Percentiles rank a stretch among this genome's conserved stretches.
Conservation (phyloP, 1,140 invertebrate species). For the Triops longicaudatus region DNA sequence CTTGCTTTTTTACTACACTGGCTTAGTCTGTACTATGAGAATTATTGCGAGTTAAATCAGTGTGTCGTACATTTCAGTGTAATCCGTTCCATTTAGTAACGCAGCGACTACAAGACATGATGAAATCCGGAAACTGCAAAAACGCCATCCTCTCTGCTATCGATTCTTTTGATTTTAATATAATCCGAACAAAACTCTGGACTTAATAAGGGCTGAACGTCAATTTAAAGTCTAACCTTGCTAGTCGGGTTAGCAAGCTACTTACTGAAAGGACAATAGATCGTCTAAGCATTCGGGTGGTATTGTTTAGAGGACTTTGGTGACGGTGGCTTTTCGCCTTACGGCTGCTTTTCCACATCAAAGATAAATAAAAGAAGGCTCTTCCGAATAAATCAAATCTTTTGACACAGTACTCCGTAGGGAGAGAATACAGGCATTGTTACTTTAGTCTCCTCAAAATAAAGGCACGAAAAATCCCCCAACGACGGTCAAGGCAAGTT, state of each 20-base stretch:
- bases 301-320: neutral
- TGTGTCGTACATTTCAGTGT: too few species aligned
- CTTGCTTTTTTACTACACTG: too few species aligned
- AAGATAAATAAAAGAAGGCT: neutral
- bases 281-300: neutral
- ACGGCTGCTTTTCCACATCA: neutral
- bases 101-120: too few species aligned
- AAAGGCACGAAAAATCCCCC: neutral
- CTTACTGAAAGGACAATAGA: neutral
- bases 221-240: too few species aligned
- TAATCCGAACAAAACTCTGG: too few species aligned
- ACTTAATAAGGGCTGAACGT: too few species aligned
- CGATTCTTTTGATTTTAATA: too few species aligned
- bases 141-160: too few species aligned
- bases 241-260: neutral
- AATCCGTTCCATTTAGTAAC: too few species aligned
- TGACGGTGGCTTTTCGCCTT: neutral
- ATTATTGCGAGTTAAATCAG: too few species aligned
- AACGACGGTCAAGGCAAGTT: neutral
- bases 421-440: conserved; percentile 8
- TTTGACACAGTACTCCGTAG: neutral
- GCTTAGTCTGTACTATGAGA: too few species aligned
- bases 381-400: neutral
- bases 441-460: neutral
- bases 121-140: too few species aligned